Evolutionary conservation across 1,140 invertebrate genomes (phyloP).

Genomic region (Brachionus paranguensis): DNA sequence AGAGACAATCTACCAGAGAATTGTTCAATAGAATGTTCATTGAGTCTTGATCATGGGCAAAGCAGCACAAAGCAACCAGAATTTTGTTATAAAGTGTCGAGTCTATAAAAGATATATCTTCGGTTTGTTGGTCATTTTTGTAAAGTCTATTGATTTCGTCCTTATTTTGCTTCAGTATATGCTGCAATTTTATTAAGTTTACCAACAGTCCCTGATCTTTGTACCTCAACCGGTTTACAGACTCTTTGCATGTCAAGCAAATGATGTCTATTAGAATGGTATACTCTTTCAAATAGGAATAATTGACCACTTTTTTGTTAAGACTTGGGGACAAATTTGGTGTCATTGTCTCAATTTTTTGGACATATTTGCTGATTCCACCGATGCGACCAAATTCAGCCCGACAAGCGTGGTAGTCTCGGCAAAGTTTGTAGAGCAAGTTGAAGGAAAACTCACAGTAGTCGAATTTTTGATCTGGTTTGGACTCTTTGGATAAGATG

Average conservation of each 20-base stretch:
- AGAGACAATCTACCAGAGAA: neutral
- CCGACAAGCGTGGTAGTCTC: slow-evolving; percentile 21
- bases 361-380: neutral
- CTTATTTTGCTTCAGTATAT: slow-evolving; percentile 3
- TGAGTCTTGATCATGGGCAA: slow-evolving; percentile 39
- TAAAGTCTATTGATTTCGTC: slow-evolving; percentile 15
- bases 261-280: slow-evolving; percentile 26
- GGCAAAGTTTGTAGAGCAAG: slow-evolving; percentile 3
- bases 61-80: slow-evolving; percentile 26
- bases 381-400: slow-evolving; percentile 38
- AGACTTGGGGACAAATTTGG: neutral
- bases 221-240: neutral
- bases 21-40: slow-evolving; percentile 32
- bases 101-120: neutral
- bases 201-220: neutral
- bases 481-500: neutral
- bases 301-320: slow-evolving; percentile 1
- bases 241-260: slow-evolving; percentile 11
- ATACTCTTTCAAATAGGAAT: slow-evolving; percentile 20
- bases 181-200: slow-evolving; percentile 14
- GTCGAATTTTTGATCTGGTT: neutral
- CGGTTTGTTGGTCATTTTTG: neutral
- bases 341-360: neutral
- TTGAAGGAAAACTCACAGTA: slow-evolving; percentile 27
- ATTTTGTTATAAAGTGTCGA: slow-evolving; percentile 28